Conservation (phyloP, 2,888 invertebrate species). For the Scaptomyza caliginosa region DNA sequence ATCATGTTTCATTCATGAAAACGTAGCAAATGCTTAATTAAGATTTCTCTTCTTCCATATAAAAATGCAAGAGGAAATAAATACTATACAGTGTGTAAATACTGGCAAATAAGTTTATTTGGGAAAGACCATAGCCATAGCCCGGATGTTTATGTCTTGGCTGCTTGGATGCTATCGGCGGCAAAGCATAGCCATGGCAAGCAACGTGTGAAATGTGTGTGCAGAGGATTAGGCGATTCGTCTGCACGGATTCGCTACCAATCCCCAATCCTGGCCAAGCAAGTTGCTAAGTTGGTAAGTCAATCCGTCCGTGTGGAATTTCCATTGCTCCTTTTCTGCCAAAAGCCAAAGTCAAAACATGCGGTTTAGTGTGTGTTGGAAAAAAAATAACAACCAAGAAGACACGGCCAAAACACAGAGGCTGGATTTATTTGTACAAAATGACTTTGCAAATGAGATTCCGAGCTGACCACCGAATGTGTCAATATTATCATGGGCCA, state of each 20-base stretch:
- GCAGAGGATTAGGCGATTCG: slow-evolving; percentile 50
- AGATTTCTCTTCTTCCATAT: slow-evolving; percentile 64
- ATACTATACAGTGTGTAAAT: slow-evolving; percentile 17
- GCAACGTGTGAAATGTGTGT: slow-evolving; percentile 69
- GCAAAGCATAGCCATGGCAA: slow-evolving; percentile 26
- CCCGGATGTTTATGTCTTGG: slow-evolving; percentile 71
- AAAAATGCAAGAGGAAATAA: slow-evolving; percentile 53
- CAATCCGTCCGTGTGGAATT: slow-evolving; percentile 63
- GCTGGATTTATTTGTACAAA: slow-evolving; percentile 80
- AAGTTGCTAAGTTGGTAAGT: slow-evolving; percentile 79
- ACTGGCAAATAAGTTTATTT: slow-evolving; percentile 71
- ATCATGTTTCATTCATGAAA: slow-evolving; percentile 70
- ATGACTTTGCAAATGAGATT: slow-evolving; percentile 83
- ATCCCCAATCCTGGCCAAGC: slow-evolving; percentile 45
- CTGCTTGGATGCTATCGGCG: slow-evolving; percentile 35
- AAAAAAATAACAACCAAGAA: slow-evolving; percentile 9
- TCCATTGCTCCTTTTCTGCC: slow-evolving; percentile 29
- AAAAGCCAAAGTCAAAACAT: slow-evolving; percentile 78
- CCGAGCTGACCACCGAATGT: slow-evolving; percentile 66
- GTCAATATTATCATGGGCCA: slow-evolving; percentile 79
- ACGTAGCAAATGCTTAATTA: slow-evolving; percentile 63
- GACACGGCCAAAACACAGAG: slow-evolving; percentile 38
- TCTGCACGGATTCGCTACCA: not conserved
- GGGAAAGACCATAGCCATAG: slow-evolving; percentile 69
- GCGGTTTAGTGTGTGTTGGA: slow-evolving; percentile 52